Evolutionary conservation across 2,888 invertebrate species (phyloP).

Genomic region (Sinopyrophorus schimmeli): DNA sequence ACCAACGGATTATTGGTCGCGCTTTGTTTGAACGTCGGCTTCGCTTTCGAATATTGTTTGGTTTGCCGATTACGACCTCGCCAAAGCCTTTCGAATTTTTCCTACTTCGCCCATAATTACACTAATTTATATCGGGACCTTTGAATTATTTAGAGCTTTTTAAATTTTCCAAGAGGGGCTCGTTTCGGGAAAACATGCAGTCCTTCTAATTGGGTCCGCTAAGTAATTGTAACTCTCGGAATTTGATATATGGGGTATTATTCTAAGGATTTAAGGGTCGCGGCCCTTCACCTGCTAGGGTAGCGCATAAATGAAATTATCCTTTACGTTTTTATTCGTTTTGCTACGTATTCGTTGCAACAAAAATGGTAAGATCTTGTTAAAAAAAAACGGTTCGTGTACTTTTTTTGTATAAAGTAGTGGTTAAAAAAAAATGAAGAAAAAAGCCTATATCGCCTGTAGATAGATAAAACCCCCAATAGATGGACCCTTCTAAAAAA

Average conservation of each 20-base stretch:
- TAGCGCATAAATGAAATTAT: too few species aligned
- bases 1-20: constrained; percentile 36
- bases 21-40: constrained; percentile 36
- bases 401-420: too few species aligned
- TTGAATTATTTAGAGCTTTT: constrained; percentile 19
- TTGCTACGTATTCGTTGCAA: too few species aligned
- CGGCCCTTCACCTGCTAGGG: too few species aligned
- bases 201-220: constrained; percentile 3
- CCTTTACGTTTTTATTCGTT: too few species aligned
- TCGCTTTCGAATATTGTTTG: constrained; percentile 31
- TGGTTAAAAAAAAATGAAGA: too few species aligned
- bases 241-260: constrained; percentile 1
- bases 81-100: constrained; percentile 24
- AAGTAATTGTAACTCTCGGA: constrained; percentile 13
- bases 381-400: too few species aligned
- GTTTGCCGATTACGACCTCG: constrained; percentile 32
- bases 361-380: too few species aligned
- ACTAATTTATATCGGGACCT: constrained; percentile 22
- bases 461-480: too few species aligned
- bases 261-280: too few species aligned
- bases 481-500: too few species aligned
- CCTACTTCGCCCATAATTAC: constrained; percentile 23
- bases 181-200: not conserved
- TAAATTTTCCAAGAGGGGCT: constrained; percentile 10
- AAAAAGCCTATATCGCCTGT: too few species aligned